phyloP scores from a whole-genome alignment of 53 echinoderm and acorn worm species.

The Patiria pectinifera region DNA sequence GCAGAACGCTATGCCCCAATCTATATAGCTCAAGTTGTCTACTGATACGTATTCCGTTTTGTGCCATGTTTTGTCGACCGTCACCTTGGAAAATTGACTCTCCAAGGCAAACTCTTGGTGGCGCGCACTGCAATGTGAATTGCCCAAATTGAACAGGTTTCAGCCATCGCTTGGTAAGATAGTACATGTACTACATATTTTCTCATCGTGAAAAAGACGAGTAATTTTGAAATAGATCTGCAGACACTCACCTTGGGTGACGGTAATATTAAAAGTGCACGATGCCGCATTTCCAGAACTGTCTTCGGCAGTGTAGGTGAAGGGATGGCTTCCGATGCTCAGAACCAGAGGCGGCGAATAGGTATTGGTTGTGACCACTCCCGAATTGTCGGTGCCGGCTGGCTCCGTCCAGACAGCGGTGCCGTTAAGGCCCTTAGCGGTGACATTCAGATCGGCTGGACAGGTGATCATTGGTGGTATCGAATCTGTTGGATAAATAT shows the following conservation, averaged over 20 bases:
- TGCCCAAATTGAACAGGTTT: too few species aligned
- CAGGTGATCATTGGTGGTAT: background rate
- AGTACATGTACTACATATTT: too few species aligned
- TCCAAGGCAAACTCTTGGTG: too few species aligned
- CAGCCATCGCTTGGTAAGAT: too few species aligned
- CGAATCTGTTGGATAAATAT: conserved; percentile 2
- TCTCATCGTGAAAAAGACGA: too few species aligned
- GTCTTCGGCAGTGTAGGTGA: conserved; percentile 52
- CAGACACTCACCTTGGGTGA: background rate
- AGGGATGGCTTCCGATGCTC: background rate
- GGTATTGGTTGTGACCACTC: background rate
- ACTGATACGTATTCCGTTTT: too few species aligned
- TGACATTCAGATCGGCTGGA: background rate
- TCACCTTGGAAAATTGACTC: too few species aligned
- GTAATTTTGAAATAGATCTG: too few species aligned
- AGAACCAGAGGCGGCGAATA: background rate
- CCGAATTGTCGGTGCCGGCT: conserved; percentile 24
- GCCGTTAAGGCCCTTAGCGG: background rate
- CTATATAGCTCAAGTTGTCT: too few species aligned
- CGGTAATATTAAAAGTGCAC: conserved; percentile 17
- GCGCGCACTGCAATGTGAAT: too few species aligned
- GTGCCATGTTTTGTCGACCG: too few species aligned
- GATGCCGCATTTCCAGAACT: conserved; percentile 14
- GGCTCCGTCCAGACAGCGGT: conserved; percentile 20
- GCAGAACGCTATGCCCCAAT: too few species aligned